phyloP scores from a whole-genome alignment of 2,113 vertebrate species.

The Harpagus bidentatus region DNA sequence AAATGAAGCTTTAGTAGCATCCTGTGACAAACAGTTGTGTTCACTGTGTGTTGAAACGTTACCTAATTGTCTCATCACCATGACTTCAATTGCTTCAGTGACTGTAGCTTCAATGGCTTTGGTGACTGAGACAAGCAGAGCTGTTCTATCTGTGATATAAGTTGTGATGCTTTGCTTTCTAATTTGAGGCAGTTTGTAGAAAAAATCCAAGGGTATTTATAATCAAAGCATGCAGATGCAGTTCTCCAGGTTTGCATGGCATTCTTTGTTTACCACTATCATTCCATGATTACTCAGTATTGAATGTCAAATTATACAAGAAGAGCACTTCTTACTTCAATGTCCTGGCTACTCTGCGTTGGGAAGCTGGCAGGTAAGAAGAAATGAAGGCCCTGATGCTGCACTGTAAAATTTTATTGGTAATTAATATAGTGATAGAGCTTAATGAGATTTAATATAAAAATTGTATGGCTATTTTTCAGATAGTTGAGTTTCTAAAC shows the following conservation, averaged over 20 bases:
- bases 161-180: neutral
- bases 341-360: neutral
- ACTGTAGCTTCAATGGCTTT: neutral
- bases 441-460: neutral
- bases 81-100: neutral
- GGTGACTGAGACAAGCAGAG: neutral
- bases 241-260: neutral
- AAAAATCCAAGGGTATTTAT: neutral
- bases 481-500: neutral
- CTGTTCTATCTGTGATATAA: neutral
- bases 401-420: neutral
- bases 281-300: accelerated
- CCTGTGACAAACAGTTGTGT: neutral
- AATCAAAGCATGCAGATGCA: neutral
- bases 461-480: neutral
- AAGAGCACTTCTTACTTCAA: neutral
- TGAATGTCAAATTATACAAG: neutral
- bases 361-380: neutral
- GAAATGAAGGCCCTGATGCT: neutral
- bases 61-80: neutral
- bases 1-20: neutral
- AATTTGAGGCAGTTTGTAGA: neutral
- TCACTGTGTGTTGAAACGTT: neutral
- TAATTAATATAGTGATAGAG: neutral
- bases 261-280: neutral